A percentile compares a stretch with the other conserved stretches of the same genome.
Evolutionary conservation across 2,888 invertebrate species (phyloP).

Genomic region (Diarsia dahlii): DNA sequence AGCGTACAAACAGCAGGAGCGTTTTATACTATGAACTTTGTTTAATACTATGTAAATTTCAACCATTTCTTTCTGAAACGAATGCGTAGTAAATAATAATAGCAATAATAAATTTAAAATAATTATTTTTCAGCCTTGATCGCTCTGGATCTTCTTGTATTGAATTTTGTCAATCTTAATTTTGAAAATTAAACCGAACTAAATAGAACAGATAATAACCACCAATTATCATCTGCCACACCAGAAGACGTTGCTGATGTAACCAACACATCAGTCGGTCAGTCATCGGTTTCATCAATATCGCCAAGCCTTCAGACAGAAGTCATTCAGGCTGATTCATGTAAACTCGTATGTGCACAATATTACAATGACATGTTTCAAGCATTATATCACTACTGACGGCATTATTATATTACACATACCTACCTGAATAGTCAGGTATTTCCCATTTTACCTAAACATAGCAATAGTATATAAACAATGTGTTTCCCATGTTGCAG

Average conservation of each 20-base stretch:
- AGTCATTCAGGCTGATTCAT: conserved; percentile 17
- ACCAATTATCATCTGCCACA: not conserved
- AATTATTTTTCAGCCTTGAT: not conserved
- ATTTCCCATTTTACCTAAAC: conserved; percentile 32
- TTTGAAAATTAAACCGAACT: too few species aligned
- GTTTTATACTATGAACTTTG: too few species aligned
- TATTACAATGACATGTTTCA: conserved; percentile 2
- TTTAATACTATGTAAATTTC: too few species aligned
- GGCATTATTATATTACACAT: not conserved
- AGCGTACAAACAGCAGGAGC: too few species aligned
- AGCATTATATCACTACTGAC: conserved; percentile 30
- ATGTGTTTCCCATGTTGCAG: conserved; percentile 58
- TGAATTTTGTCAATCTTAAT: too few species aligned
- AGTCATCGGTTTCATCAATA: not conserved
- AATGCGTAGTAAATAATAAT: too few species aligned
- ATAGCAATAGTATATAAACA: conserved; percentile 2
- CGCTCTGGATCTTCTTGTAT: not conserved
- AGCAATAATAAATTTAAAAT: too few species aligned
- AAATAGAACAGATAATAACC: too few species aligned
- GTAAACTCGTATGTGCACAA: not conserved
- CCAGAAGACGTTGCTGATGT: not conserved
- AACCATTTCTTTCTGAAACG: not conserved
- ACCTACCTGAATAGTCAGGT: not conserved
- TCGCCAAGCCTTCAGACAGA: not conserved
- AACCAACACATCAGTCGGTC: not conserved